Evolutionary conservation across 2,113 vertebrate genomes (phyloP).

Genomic region (Steatornis caripensis): DNA sequence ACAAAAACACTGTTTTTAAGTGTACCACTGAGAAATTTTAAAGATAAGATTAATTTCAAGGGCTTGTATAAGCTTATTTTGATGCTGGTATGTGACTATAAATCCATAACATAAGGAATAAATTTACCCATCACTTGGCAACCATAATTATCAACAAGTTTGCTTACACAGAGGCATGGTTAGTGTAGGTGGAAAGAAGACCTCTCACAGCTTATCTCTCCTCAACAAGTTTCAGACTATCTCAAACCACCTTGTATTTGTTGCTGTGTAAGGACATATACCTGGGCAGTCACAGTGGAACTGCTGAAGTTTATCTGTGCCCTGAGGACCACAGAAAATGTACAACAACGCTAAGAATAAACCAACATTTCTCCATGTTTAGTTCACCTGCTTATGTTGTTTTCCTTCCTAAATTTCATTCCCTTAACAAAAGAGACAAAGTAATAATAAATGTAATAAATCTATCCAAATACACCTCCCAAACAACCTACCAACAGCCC

Average conservation of each 20-base stretch:
- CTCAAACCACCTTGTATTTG: not conserved
- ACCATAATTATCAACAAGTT: not conserved
- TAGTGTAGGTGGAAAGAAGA: not conserved
- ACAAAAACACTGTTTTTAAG: not conserved
- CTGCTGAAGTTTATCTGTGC: not conserved
- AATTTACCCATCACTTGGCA: not conserved
- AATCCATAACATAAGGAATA: not conserved
- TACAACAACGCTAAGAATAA: not conserved
- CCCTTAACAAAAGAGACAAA: not conserved
- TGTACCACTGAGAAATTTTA: not conserved
- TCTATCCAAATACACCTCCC: not conserved
- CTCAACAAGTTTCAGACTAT: not conserved
- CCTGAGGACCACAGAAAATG: not conserved
- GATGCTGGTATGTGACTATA: not conserved
- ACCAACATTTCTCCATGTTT: not conserved
- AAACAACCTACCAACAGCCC: not conserved
- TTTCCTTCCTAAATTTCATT: not conserved
- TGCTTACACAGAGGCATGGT: not conserved
- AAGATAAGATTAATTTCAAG: not conserved
- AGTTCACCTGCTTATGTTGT: no score
- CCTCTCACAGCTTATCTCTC: not conserved
- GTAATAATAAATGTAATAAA: not conserved
- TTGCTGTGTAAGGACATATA: not conserved
- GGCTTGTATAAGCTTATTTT: not conserved
- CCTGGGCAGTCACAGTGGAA: not conserved